These are phyloP conservation scores for Lithobates sylvaticus DNA, from an alignment of 2,797 vertebrate genomes.

Conservation along the genomic window DNA sequence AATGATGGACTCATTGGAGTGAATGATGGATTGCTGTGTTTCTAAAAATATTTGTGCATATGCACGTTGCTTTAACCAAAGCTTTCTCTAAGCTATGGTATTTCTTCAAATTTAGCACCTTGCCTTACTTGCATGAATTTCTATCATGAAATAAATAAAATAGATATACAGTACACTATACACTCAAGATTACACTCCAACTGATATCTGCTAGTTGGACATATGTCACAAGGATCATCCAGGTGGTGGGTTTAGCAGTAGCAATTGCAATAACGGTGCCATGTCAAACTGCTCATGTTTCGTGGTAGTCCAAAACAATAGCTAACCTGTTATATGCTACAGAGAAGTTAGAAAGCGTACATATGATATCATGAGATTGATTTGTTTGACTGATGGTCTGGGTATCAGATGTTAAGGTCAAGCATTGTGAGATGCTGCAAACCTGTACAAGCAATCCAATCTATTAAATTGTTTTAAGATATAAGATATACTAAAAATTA, in stretches of 20 bases:
- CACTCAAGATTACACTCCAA: background rate
- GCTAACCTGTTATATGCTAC: background rate
- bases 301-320: constrained; percentile 12
- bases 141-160: too few species aligned
- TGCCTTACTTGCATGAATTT: too few species aligned
- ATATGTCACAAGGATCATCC: constrained; percentile 9
- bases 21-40: too few species aligned
- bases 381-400: background rate
- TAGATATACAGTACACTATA: background rate
- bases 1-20: too few species aligned
- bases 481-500: background rate
- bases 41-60: too few species aligned
- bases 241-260: constrained; percentile 29
- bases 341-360: background rate
- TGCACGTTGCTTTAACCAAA: too few species aligned
- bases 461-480: background rate
- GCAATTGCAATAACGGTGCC: constrained; percentile 19
- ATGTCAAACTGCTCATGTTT: constrained; percentile 35
- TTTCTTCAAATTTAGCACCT: too few species aligned
- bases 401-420: background rate
- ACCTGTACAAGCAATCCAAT: background rate
- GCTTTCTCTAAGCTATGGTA: too few species aligned
- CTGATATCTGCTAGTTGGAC: background rate
- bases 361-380: background rate
- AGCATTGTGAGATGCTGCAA: background rate